phyloP scores from a whole-genome alignment of 2,888 invertebrate species.

The Sipha maydis region DNA sequence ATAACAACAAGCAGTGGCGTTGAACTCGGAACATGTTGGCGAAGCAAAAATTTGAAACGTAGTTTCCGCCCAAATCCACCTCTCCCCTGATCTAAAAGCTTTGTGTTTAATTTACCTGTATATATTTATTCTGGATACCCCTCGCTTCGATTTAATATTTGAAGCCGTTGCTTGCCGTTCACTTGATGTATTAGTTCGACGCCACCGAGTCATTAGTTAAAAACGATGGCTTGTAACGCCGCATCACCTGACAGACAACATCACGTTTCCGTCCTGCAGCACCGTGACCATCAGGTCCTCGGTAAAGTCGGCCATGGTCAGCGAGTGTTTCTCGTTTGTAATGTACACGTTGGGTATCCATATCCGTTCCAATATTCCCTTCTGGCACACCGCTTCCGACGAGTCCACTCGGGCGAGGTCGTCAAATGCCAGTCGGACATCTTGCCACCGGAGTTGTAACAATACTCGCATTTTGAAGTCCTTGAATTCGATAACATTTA shows the following conservation, averaged over 20 bases:
- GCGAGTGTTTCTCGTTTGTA: slow-evolving; percentile 77
- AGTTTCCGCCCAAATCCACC: no score
- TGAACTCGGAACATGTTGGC: no score
- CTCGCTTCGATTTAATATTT: no score
- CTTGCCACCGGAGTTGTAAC: slow-evolving; percentile 82
- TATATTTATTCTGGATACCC: no score
- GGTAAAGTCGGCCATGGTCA: slow-evolving; percentile 74
- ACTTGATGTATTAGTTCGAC: no score
- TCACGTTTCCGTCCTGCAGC: slow-evolving; percentile 81
- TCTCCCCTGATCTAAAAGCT: no score
- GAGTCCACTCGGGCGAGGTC: slow-evolving; percentile 74
- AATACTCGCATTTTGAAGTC: slow-evolving; percentile 85
- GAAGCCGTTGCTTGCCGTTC: no score
- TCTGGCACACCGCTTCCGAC: slow-evolving; percentile 75
- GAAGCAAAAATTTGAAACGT: no score
- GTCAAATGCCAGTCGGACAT: slow-evolving; percentile 77
- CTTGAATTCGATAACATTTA: slow-evolving; percentile 67
- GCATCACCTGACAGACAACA: slow-evolving; percentile 74
- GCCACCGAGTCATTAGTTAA: no score
- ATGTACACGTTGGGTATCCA: slow-evolving; percentile 87
- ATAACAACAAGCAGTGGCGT: no score
- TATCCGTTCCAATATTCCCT: slow-evolving; percentile 73
- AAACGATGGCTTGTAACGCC: no score
- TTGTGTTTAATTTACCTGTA: no score
- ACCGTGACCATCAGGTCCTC: slow-evolving; percentile 77